Percentiles rank a stretch among this genome's conserved stretches.
phyloP scores from a whole-genome alignment of 2,888 invertebrate species.

The Leptinotarsa tumamoca region DNA sequence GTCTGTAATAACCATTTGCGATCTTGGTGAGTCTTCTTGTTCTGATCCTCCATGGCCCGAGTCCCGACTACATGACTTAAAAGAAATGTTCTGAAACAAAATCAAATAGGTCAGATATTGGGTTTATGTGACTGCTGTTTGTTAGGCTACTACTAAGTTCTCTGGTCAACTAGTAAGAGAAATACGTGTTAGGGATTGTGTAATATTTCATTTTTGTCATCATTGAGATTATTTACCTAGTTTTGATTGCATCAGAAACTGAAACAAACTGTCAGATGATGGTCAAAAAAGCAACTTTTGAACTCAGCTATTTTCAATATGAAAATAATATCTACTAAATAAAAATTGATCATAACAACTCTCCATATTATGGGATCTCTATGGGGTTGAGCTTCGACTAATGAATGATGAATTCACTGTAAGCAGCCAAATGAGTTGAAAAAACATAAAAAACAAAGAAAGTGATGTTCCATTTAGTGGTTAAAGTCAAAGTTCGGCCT shows the following conservation, averaged over 20 bases:
- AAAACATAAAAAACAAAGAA: no score
- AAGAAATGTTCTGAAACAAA: conserved; percentile 83
- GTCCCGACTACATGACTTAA: conserved; percentile 80
- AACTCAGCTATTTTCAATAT: no score
- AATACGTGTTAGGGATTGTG: not conserved
- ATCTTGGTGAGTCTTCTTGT: conserved; percentile 76
- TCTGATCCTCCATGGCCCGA: conserved; percentile 75
- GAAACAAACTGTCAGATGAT: not conserved
- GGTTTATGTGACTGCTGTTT: not conserved
- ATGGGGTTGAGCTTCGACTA: no score
- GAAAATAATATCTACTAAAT: no score
- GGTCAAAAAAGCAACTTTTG: not conserved
- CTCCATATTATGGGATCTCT: no score
- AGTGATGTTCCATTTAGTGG: no score
- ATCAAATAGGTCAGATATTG: conserved; percentile 4
- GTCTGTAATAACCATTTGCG: conserved; percentile 68
- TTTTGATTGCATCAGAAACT: not conserved
- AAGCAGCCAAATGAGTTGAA: no score
- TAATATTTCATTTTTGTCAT: conserved; percentile 7
- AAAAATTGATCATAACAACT: no score
- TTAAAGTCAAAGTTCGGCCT: no score
- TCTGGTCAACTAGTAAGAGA: not conserved
- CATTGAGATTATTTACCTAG: not conserved
- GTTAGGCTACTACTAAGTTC: not conserved
- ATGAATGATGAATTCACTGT: no score